Conservation (phyloP, 2,113 vertebrate species). For the Varanus salvator region DNA sequence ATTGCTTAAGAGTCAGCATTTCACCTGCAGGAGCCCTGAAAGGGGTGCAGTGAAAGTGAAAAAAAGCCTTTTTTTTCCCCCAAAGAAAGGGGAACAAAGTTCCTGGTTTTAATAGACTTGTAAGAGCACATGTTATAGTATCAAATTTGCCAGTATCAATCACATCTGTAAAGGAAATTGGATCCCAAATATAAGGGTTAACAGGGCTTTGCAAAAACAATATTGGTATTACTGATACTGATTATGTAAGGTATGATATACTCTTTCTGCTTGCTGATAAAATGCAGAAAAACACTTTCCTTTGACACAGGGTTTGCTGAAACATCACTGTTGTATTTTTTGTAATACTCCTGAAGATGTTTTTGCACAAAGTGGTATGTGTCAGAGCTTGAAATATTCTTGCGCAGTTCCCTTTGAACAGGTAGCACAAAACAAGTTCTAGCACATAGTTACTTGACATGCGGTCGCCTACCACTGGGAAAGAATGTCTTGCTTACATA, state of each 20-base stretch:
- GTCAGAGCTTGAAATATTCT: slow-evolving; percentile 67
- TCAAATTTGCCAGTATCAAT: slow-evolving; percentile 14
- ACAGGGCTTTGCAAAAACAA: not conserved
- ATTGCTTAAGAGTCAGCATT: not conserved
- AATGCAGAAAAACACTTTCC: slow-evolving; percentile 60
- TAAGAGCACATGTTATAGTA: not conserved
- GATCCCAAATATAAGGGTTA: not conserved
- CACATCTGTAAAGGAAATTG: not conserved
- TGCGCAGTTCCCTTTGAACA: slow-evolving; percentile 63
- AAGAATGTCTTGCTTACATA: slow-evolving; percentile 51
- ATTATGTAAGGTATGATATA: slow-evolving; percentile 39
- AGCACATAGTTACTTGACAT: slow-evolving; percentile 54
- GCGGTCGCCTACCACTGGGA: slow-evolving; percentile 25
- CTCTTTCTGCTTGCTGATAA: slow-evolving; percentile 33
- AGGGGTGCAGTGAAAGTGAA: no score
- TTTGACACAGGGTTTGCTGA: slow-evolving; percentile 57
- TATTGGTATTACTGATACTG: slow-evolving; percentile 8
- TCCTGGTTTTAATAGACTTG: not conserved
- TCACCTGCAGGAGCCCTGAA: not conserved
- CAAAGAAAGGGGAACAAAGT: not conserved
- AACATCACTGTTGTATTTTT: slow-evolving; percentile 61
- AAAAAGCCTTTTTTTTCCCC: not conserved
- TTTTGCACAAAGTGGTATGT: slow-evolving; percentile 62
- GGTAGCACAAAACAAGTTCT: slow-evolving; percentile 65
- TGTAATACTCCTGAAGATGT: slow-evolving; percentile 59